Conservation (phyloP, 2,888 invertebrate genomes). For the Leptothorax acervorum region DNA sequence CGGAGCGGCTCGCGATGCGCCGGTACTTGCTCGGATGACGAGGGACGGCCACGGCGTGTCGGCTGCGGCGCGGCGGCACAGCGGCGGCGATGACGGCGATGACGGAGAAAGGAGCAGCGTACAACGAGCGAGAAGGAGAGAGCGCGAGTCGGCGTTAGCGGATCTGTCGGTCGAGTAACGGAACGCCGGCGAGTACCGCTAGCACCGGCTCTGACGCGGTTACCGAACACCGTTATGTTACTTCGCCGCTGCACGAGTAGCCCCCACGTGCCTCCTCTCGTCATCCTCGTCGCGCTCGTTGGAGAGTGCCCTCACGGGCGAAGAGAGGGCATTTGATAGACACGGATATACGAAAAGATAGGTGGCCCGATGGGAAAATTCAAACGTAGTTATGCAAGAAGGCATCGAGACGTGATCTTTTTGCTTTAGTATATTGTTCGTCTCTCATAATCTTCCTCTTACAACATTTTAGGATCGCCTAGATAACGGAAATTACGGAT, state of each 20-base stretch:
- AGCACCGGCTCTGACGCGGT: constrained; percentile 84
- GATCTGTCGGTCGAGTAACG: constrained; percentile 86
- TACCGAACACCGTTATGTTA: constrained; percentile 85
- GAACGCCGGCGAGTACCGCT: constrained; percentile 84
- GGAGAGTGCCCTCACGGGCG: constrained; percentile 32
- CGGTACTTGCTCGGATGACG: constrained; percentile 62
- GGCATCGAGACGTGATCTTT: background rate
- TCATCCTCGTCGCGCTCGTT: constrained; percentile 44
- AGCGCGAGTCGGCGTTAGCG: constrained; percentile 82
- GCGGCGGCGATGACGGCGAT: background rate
- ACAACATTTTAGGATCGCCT: background rate
- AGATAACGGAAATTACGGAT: background rate
- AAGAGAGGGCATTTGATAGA: constrained; percentile 13
- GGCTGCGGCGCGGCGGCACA: background rate
- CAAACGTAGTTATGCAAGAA: constrained; percentile 6
- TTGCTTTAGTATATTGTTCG: background rate
- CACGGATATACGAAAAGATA: constrained; percentile 12
- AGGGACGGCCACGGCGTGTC: constrained; percentile 32
- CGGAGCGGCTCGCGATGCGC: constrained; percentile 64
- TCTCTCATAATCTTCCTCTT: background rate
- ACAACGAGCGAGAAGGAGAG: constrained; percentile 67
- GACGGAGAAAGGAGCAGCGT: constrained; percentile 63
- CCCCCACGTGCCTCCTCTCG: constrained; percentile 78
- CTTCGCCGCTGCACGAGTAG: constrained; percentile 75
- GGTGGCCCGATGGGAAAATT: constrained; percentile 44